These are phyloP conservation scores for Pantala flavescens DNA, from an alignment of 1,140 invertebrate genomes.

Conservation along the genomic window DNA sequence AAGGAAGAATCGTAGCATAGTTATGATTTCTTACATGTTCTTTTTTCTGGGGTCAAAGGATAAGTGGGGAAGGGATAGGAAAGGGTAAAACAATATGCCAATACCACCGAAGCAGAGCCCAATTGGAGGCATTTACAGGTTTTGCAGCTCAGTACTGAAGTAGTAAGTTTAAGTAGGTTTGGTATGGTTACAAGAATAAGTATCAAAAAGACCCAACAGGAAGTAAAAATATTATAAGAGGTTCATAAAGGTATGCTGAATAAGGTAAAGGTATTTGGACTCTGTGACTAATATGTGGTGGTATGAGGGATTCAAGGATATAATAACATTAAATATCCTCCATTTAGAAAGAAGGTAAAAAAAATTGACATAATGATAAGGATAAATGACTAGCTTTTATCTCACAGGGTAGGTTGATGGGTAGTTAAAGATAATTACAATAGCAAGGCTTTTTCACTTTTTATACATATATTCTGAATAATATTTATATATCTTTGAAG, in stretches of 20 bases:
- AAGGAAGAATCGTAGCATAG: not conserved
- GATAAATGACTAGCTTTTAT: slow-evolving; percentile 7
- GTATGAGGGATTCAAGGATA: not conserved
- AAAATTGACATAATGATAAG: not conserved
- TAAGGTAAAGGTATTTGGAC: not conserved
- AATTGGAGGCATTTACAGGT: not conserved
- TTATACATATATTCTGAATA: not conserved
- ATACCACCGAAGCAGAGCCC: slow-evolving; percentile 1
- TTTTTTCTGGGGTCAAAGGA: not conserved
- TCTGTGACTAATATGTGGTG: slow-evolving; percentile 6
- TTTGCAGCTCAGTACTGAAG: not conserved
- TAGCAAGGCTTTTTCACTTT: not conserved
- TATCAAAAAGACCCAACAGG: not conserved
- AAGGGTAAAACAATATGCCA: not conserved
- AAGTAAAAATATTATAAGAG: not conserved
- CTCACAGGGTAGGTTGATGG: not conserved
- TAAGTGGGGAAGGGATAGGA: not conserved
- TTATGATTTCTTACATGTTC: not conserved
- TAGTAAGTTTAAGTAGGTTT: not conserved
- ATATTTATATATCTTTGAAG: slow-evolving; percentile 3
- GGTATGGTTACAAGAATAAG: not conserved
- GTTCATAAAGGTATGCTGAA: not conserved
- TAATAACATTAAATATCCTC: slow-evolving; percentile 10
- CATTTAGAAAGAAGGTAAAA: not conserved
- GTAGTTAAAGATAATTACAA: not conserved